phyloP scores from a whole-genome alignment of 2,888 invertebrate genomes.

The Cantharis nigra region DNA sequence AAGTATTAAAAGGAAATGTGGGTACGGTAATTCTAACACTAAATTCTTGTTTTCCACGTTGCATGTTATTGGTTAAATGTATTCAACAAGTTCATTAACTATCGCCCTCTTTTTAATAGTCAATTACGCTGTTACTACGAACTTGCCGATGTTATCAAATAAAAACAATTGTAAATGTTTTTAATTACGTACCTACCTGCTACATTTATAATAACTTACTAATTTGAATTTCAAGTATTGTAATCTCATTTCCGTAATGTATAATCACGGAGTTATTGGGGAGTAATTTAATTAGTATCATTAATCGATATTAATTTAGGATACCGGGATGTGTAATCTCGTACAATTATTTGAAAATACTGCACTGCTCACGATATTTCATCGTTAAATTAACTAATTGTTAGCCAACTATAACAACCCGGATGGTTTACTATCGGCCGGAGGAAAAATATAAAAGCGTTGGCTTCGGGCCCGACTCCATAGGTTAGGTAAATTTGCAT shows the following conservation, averaged over 20 bases:
- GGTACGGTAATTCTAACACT: slow-evolving; percentile 6
- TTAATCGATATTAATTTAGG: not conserved
- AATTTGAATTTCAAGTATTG: not conserved
- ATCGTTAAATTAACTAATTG: not conserved
- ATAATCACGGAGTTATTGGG: not conserved
- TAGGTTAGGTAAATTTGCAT: too few relatives aligned
- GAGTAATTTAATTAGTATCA: not conserved
- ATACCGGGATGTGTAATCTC: not conserved
- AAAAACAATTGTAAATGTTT: not conserved
- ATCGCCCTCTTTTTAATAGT: not conserved
- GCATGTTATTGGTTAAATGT: slow-evolving; percentile 8
- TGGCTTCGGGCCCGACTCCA: not conserved
- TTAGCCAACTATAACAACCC: not conserved
- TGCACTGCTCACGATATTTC: not conserved
- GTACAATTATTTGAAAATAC: not conserved
- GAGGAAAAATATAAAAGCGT: not conserved
- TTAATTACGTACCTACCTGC: not conserved
- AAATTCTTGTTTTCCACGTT: slow-evolving; percentile 12
- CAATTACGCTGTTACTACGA: not conserved
- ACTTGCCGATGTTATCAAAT: not conserved
- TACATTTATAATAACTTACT: not conserved
- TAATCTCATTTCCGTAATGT: not conserved
- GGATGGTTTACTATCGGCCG: not conserved
- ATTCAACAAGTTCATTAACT: slow-evolving; percentile 3
- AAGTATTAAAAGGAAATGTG: not conserved